These are phyloP conservation scores for Sinopyrophorus schimmeli DNA, from an alignment of 2,888 invertebrate genomes.

Conservation along the genomic window DNA sequence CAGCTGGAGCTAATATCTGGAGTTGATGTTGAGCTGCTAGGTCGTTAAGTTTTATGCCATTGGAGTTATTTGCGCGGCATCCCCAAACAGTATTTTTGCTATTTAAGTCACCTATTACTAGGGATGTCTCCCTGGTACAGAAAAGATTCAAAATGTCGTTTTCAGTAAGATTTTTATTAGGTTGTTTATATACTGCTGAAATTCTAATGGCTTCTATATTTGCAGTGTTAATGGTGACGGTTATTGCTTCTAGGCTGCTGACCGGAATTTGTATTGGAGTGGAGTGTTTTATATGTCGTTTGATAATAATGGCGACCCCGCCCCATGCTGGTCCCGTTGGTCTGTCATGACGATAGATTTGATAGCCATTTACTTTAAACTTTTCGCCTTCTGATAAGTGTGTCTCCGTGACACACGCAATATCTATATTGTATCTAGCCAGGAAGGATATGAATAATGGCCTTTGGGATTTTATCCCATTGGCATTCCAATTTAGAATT, in stretches of 20 bases:
- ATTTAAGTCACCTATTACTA: not conserved
- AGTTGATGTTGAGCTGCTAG: not conserved
- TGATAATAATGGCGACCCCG: slow-evolving; percentile 5
- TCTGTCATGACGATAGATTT: slow-evolving; percentile 4
- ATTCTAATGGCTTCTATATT: not conserved
- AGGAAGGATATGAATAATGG: slow-evolving; percentile 6
- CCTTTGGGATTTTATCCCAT: slow-evolving; percentile 7
- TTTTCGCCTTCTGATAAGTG: not conserved
- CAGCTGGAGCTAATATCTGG: not conserved
- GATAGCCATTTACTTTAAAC: slow-evolving; percentile 8
- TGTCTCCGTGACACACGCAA: slow-evolving; percentile 5
- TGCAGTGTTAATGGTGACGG: slow-evolving; percentile 1
- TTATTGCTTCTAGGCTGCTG: slow-evolving; percentile 3
- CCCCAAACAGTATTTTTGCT: not conserved
- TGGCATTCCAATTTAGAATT: slow-evolving; percentile 5
- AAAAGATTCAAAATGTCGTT: not conserved
- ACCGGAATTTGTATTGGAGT: slow-evolving; percentile 1
- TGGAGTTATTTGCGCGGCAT: not conserved
- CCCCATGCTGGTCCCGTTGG: not conserved
- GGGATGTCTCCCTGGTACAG: not conserved
- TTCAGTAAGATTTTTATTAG: slow-evolving; percentile 1
- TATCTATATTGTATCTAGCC: slow-evolving; percentile 9
- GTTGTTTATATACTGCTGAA: slow-evolving; percentile 7
- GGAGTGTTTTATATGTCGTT: slow-evolving; percentile 4
- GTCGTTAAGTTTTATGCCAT: slow-evolving; percentile 3